These are phyloP conservation scores for Conus ventricosus DNA, from an alignment of 1,140 invertebrate genomes.

Conservation along the genomic window DNA sequence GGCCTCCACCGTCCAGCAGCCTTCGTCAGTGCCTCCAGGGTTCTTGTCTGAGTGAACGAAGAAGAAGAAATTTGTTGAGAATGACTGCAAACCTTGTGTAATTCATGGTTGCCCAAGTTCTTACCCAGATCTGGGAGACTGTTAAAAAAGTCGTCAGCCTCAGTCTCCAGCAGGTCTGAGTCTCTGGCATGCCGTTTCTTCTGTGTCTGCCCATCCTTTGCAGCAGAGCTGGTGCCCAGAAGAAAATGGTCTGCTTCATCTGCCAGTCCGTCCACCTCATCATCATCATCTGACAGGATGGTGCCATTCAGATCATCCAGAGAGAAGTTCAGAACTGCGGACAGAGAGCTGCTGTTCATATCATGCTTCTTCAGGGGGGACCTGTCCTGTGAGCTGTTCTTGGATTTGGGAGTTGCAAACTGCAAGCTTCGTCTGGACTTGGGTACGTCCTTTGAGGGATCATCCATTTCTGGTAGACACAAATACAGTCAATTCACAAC, in stretches of 20 bases:
- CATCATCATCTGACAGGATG: constrained; percentile 7
- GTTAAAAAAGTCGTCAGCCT: constrained; percentile 23
- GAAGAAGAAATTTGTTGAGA: too few relatives aligned
- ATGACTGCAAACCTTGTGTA: too few relatives aligned
- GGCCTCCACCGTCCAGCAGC: too few relatives aligned
- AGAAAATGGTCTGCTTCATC: neutral
- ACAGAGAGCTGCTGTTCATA: neutral
- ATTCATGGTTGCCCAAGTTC: too few relatives aligned
- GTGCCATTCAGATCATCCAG: neutral
- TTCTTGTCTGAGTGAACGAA: too few relatives aligned
- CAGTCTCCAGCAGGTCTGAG: neutral
- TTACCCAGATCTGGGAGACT: constrained; percentile 20
- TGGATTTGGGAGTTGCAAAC: neutral
- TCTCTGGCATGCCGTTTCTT: constrained; percentile 4
- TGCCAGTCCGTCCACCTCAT: constrained; percentile 13
- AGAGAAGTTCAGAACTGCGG: neutral
- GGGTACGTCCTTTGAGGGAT: neutral
- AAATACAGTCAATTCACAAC: neutral
- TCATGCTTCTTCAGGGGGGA: neutral
- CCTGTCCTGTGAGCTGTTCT: neutral
- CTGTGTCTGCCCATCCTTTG: neutral
- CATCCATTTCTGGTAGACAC: neutral
- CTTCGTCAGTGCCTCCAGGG: too few relatives aligned
- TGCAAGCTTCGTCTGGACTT: constrained; percentile 19
- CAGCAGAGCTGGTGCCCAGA: neutral